Base-by-base conservation (phyloP, 2,888 invertebrate species). In the Idaea biselata region DNA sequence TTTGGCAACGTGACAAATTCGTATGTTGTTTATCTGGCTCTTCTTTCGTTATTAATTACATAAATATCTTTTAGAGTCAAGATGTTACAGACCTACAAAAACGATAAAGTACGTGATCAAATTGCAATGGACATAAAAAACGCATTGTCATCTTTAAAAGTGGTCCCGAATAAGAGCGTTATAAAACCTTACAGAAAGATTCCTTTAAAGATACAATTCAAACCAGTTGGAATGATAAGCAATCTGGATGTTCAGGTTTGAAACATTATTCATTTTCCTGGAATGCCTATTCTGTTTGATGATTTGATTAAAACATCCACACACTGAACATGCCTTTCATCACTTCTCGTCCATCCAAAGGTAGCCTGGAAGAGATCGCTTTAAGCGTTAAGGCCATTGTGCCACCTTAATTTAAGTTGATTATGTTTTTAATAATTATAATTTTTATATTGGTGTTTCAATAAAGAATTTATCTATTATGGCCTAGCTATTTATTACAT, bases 131-230 rank as follows among this genome's bases (percentile, higher is more conserved):
- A 92, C 63, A 83, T 84, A 59, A 68, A 87, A 68, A 91, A 91
- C 63, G 87, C 89, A 5, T 64, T 92, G 54, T 80, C 86, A 0
- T 91, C 92, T 1, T 68, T 92, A 14, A 91, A 86, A 76, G 88
- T 91, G 1, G 69, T 88, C 8, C 92, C 92, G 0, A 85, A 78
- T 55, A 87, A 81, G 64, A 87, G 84, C 62, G 76, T 54, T 1
- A 90, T 92, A 69, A 75, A 76, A 16, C 87, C 92, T 0, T 79
- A 87, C 61, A 83, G 79, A 64, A 91, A 89, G 73, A 81, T 84
- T 8, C 83, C 89, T 1, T 63, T 92, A 63, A 91, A 87, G 72
- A 89, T 92, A 77, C 87, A 87, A 60, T 91, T 91, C 61, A 91
- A 90, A 66, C 92, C 92, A 3, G 75, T 89, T 18, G 91, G 89